A percentile compares a stretch with the other conserved stretches of the same genome.
Conservation (phyloP, 2,888 invertebrate genomes). For the Isoperla grammatica region DNA sequence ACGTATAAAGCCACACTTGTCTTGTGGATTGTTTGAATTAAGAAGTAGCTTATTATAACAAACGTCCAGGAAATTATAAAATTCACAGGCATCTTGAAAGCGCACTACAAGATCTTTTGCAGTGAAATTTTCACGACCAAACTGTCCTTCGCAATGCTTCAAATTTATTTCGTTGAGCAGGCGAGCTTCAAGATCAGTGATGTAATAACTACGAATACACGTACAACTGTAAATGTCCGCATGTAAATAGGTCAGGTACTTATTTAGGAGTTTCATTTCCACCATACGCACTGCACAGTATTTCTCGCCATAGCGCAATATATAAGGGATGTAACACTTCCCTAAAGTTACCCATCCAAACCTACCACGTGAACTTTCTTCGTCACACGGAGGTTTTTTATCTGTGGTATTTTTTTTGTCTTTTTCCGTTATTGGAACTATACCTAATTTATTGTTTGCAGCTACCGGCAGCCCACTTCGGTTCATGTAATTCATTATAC, state of each 20-base stretch:
- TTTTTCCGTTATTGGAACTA: conserved; percentile 18
- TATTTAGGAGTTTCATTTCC: conserved; percentile 82
- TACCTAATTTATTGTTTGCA: not conserved
- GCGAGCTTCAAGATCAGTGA: conserved; percentile 84
- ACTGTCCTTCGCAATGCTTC: conserved; percentile 86
- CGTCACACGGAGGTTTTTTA: conserved; percentile 37
- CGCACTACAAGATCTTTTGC: conserved; percentile 88
- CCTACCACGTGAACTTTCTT: conserved; percentile 47
- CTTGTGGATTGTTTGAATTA: conserved; percentile 58
- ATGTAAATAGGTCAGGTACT: conserved; percentile 82
- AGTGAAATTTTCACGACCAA: conserved; percentile 76
- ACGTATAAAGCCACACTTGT: conserved; percentile 85
- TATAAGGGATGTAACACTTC: conserved; percentile 81
- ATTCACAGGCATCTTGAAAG: conserved; percentile 80
- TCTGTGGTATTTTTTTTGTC: conserved; percentile 37
- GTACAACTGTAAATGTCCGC: conserved; percentile 88
- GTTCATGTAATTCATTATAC: conserved; percentile 25
- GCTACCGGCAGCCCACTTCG: not conserved
- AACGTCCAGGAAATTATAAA: conserved; percentile 84
- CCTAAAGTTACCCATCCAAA: conserved; percentile 91
- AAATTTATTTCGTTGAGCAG: conserved; percentile 88
- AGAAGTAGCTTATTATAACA: conserved; percentile 78
- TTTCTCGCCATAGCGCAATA: conserved; percentile 74
- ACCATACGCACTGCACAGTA: conserved; percentile 94
- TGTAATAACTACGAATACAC: conserved; percentile 87